phyloP scores from a whole-genome alignment of 2,113 vertebrate genomes.

The Microtus oregoni region DNA sequence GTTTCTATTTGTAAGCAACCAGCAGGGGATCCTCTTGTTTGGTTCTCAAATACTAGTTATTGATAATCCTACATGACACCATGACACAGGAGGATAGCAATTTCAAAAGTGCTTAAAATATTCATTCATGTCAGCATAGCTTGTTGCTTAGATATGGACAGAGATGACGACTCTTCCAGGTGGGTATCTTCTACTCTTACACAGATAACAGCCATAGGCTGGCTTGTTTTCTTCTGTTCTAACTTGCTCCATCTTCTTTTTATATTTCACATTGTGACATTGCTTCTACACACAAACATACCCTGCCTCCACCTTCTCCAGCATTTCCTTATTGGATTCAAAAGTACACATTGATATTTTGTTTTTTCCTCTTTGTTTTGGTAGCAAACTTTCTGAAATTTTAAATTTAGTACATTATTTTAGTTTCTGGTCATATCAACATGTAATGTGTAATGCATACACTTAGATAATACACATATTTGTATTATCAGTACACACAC shows the following conservation, averaged over 20 bases:
- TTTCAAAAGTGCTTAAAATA: neutral
- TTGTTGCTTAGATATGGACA: conserved; percentile 1
- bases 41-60: neutral
- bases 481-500: neutral
- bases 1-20: neutral
- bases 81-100: neutral
- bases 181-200: neutral
- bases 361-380: neutral
- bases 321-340: neutral
- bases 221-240: neutral
- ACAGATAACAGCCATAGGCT: neutral
- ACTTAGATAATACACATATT: neutral
- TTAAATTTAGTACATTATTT: neutral
- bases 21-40: neutral
- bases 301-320: accelerated
- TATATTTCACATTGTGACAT: neutral
- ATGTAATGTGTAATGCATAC: neutral
- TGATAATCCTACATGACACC: neutral
- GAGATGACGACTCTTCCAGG: neutral
- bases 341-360: neutral
- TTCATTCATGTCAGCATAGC: neutral
- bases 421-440: neutral
- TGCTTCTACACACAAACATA: neutral
- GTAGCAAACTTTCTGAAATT: neutral
- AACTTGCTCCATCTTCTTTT: neutral